Evolutionary conservation across 1,140 invertebrate species (phyloP).

Genomic region (Acyrthosiphon pisum): DNA sequence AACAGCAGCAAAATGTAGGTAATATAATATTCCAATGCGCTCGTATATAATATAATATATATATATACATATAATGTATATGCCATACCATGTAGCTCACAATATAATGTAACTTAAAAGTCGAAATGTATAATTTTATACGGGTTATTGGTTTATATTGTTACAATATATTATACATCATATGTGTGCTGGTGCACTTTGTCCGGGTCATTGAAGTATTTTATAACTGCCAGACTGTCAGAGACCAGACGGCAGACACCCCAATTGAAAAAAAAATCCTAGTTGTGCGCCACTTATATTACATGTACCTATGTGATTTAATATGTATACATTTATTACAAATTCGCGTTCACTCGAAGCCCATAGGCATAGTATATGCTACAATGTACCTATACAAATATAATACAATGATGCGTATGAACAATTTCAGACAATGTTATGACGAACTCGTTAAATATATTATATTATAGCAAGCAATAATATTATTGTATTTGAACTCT

Average conservation of each 20-base stretch:
- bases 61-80: not conserved
- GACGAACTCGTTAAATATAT: not conserved
- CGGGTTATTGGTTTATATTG: not conserved
- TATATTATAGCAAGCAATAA: not conserved
- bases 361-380: not conserved
- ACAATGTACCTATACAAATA: not conserved
- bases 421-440: not conserved
- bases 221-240: not conserved
- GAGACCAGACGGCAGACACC: not conserved
- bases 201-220: not conserved
- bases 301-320: not conserved
- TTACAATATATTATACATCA: not conserved
- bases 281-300: not conserved
- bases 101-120: not conserved
- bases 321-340: not conserved
- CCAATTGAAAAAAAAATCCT: not conserved
- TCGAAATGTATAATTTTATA: conserved; percentile 1
- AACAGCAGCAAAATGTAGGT: not conserved
- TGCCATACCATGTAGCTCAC: not conserved
- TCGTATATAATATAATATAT: not conserved
- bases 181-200: not conserved
- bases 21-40: not conserved
- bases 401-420: not conserved
- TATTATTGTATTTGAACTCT: not conserved
- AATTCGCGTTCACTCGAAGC: not conserved